Evolutionary conservation across 1,140 invertebrate genomes (phyloP).

Genomic region (Papilio dardanus): DNA sequence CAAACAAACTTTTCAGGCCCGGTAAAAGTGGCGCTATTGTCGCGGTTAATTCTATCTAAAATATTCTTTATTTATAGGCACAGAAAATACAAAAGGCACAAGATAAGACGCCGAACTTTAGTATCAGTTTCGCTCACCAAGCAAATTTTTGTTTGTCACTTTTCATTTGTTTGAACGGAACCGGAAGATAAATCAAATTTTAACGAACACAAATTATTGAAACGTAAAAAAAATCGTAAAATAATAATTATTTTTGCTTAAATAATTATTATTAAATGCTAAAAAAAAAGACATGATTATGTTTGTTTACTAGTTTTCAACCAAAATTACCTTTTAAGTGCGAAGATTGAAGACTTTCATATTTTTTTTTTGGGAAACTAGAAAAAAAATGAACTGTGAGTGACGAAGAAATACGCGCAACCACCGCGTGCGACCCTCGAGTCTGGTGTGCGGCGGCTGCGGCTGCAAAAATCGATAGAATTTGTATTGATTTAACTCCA

Average conservation of each 20-base stretch:
- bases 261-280: too few species aligned
- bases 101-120: neutral
- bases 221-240: too few species aligned
- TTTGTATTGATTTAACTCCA: conserved; percentile 77
- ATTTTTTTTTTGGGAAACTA: neutral
- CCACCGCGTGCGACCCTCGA: conserved; percentile 79
- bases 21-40: neutral
- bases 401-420: conserved; percentile 56
- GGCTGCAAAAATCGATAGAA: conserved; percentile 77
- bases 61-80: neutral
- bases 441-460: conserved; percentile 78
- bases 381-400: neutral
- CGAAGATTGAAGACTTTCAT: conserved; percentile 3
- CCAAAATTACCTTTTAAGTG: conserved; percentile 35
- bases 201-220: neutral
- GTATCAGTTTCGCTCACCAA: neutral
- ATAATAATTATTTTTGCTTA: too few species aligned
- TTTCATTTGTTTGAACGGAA: neutral
- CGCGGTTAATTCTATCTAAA: neutral
- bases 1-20: neutral
- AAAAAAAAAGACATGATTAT: too few species aligned
- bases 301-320: neutral
- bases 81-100: neutral
- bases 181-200: neutral
- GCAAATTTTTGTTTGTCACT: neutral